Base-by-base conservation (phyloP, 1,140 invertebrate genomes). In the Pemphigus obesinymphae region DNA sequence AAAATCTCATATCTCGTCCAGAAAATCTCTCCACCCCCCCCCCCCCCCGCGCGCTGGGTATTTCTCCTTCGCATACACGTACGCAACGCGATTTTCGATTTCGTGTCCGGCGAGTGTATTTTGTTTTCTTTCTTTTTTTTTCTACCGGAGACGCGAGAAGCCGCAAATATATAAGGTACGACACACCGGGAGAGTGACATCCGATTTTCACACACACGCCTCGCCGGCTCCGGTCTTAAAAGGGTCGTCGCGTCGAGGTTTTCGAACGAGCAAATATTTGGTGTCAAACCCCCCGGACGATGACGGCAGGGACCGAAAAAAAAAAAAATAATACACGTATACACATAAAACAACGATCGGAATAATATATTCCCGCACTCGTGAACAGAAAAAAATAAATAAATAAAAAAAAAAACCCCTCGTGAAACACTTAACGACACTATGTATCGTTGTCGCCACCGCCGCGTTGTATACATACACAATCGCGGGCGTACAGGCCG, bases 251-350 rank as follows among this genome's bases (percentile, higher is more conserved):
- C 40, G 43, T 29, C 15, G 17, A 48, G 23, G 34, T 80, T 63
- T 80, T 80, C 76, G 55, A 80, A 50, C 76, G 76, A 80, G 55
- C 55, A 80, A 80, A 80, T 80, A 80, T 80, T 80, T 80, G 76
- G 76, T 80, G 55, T 80, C 76, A 31, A 80, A 37, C 76, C 31
- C 53, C 55, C 8, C 17, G 29, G 45, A 26, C 23, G n/a, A n/a
- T n/a, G n/a, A n/a, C n/a, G n/a, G n/a, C n/a, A n/a, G 37, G 29
- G 43, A 31, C 10, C 40, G 23, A 23, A 29, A 20, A 23, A 68
- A 40, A 68, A 72, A 72, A 72, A 72, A 45, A 29, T 23, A 23
- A 45, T 10, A 70, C 34, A 20, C 15, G 26, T 31, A 61, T 15
- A 29, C 6, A 31, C 10, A 29, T 48, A 63, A 58, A 80, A 80